phyloP scores from a whole-genome alignment of 30 jellyfish, hydroid and myxozoan species.

The Pseudorhiza aurosa region DNA sequence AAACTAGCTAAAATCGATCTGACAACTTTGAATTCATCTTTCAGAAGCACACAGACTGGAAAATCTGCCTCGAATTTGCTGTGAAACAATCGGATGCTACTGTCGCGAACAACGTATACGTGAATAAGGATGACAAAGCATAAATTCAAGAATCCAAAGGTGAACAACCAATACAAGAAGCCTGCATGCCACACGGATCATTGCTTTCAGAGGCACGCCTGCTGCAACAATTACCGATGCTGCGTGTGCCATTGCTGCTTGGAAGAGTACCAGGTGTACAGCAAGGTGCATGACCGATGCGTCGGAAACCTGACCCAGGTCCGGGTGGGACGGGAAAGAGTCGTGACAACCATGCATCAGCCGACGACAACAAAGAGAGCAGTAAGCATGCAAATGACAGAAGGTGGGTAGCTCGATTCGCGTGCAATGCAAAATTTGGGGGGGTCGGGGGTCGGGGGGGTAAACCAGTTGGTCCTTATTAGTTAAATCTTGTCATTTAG shows the following conservation, averaged over 20 bases:
- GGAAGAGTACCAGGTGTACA: slow-evolving; percentile 25
- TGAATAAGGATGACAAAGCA: slow-evolving; percentile 33
- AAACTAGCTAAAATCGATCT: too few species aligned
- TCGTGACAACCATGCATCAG: background rate
- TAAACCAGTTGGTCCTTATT: too few species aligned
- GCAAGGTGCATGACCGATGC: slow-evolving; percentile 28
- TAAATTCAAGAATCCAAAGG: slow-evolving; percentile 56
- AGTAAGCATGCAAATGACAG: background rate
- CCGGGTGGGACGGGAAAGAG: background rate
- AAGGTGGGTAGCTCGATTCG: too few species aligned
- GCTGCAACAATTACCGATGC: slow-evolving; percentile 61
- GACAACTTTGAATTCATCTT: background rate
- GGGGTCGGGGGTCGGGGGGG: too few species aligned
- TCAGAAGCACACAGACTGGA: background rate
- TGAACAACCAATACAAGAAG: slow-evolving; percentile 51
- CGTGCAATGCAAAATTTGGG: too few species aligned
- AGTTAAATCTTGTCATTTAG: too few species aligned
- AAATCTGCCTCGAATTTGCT: too few species aligned
- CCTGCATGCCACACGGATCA: slow-evolving; percentile 62
- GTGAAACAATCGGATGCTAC: too few species aligned
- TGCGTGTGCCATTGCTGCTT: slow-evolving; percentile 62
- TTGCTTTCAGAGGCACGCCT: slow-evolving; percentile 52
- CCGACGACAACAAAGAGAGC: background rate
- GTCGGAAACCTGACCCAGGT: slow-evolving; percentile 17
- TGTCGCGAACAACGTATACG: too few species aligned